phyloP scores from a whole-genome alignment of 2,797 vertebrate species.

The Cirrhinus molitorella region DNA sequence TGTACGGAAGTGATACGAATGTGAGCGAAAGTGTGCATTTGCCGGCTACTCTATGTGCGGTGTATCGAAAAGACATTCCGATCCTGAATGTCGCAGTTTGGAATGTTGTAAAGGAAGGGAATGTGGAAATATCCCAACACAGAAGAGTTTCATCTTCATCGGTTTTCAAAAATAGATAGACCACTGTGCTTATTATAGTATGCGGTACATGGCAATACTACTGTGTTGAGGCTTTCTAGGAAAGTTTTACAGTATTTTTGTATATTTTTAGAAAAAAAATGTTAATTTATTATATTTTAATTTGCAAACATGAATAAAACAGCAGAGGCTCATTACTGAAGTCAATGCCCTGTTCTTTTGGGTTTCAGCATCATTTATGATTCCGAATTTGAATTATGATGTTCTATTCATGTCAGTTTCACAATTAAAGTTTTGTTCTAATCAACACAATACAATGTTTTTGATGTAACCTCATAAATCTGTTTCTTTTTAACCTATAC shows the following conservation, averaged over 20 bases:
- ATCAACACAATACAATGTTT: neutral
- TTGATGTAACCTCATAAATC: neutral
- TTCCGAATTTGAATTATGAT: neutral
- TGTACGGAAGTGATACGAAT: slow-evolving; percentile 41
- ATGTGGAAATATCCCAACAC: slow-evolving; percentile 67
- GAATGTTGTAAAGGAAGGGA: slow-evolving; percentile 76
- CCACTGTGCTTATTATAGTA: slow-evolving; percentile 88
- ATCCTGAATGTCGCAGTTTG: slow-evolving; percentile 74
- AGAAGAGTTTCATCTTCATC: slow-evolving; percentile 73
- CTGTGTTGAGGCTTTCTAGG: slow-evolving; percentile 92
- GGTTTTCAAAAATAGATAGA: slow-evolving; percentile 82
- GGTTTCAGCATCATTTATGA: slow-evolving; percentile 20
- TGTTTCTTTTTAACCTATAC: too few relatives aligned
- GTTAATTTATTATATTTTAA: slow-evolving; percentile 96
- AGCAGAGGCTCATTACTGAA: slow-evolving; percentile 59
- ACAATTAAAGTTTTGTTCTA: slow-evolving; percentile 2
- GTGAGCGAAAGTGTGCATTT: slow-evolving; percentile 34
- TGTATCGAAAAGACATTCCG: slow-evolving; percentile 38
- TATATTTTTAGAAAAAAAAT: slow-evolving; percentile 89
- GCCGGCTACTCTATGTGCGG: slow-evolving; percentile 35
- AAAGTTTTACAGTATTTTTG: slow-evolving; percentile 95
- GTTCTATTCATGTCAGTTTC: neutral
- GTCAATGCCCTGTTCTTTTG: slow-evolving; percentile 39
- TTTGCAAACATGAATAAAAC: slow-evolving; percentile 80
- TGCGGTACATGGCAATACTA: slow-evolving; percentile 90